Evolutionary conservation across 2,113 vertebrate genomes (phyloP).

Genomic region (Pseudolaguvia tuberculata): DNA sequence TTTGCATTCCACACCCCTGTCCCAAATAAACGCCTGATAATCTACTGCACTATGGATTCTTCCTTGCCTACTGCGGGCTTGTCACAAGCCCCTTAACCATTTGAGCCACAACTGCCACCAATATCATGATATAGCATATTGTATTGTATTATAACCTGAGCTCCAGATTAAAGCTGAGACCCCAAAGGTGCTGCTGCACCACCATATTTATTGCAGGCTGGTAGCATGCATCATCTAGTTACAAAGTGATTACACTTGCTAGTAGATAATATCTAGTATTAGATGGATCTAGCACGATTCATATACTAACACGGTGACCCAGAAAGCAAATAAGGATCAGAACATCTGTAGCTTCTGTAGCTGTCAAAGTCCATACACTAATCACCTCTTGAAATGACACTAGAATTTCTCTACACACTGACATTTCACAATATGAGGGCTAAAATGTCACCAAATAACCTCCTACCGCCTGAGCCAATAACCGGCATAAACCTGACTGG

Average conservation of each 20-base stretch:
- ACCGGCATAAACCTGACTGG: neutral
- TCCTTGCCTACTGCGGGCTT: too few relatives aligned
- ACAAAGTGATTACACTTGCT: neutral
- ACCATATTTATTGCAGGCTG: neutral
- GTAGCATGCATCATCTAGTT: too few relatives aligned
- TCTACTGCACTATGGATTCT: too few relatives aligned
- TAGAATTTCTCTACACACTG: conserved; percentile 12
- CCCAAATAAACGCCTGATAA: too few relatives aligned
- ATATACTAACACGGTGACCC: neutral
- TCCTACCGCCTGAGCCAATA: neutral
- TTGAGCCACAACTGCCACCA: too few relatives aligned
- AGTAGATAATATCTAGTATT: neutral
- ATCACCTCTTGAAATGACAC: neutral
- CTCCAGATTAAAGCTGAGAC: neutral
- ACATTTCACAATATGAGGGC: conserved; percentile 14
- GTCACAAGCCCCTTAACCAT: too few relatives aligned
- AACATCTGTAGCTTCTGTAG: neutral
- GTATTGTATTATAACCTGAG: too few relatives aligned
- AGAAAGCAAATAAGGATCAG: neutral
- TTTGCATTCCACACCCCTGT: too few relatives aligned
- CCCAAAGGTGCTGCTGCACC: neutral
- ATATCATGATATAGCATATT: too few relatives aligned
- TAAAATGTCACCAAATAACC: conserved; percentile 21
- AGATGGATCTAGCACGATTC: neutral
- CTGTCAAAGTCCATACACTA: neutral